These are phyloP conservation scores for Glomeris maerens DNA, from an alignment of 1,140 invertebrate genomes.

Conservation along the genomic window DNA sequence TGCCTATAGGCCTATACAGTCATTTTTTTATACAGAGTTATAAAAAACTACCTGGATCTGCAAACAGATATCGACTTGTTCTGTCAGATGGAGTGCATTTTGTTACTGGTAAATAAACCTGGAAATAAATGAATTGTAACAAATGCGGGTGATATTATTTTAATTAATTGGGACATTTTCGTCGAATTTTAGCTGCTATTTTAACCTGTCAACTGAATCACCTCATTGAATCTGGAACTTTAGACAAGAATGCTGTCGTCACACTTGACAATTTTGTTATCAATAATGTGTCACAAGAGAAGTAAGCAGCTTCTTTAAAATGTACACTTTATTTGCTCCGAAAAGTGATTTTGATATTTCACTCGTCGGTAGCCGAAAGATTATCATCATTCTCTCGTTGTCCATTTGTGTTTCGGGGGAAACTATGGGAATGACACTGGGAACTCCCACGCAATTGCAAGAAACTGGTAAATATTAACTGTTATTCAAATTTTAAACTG, in stretches of 20 bases:
- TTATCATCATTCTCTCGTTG: too few relatives aligned
- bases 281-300: slow-evolving; percentile 40
- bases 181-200: slow-evolving; percentile 50
- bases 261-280: slow-evolving; percentile 62
- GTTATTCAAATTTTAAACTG: too few relatives aligned
- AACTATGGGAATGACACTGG: neutral
- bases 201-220: slow-evolving; percentile 74
- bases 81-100: too few relatives aligned
- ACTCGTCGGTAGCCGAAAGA: neutral
- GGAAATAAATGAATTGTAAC: too few relatives aligned
- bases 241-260: slow-evolving; percentile 60
- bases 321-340: neutral
- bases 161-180: too few relatives aligned
- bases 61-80: too few relatives aligned
- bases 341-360: neutral
- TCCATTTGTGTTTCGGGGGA: too few relatives aligned
- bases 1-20: too few relatives aligned
- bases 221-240: slow-evolving; percentile 48
- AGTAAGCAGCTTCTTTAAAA: slow-evolving; percentile 17
- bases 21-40: too few relatives aligned
- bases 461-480: neutral
- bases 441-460: neutral
- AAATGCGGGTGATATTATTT: too few relatives aligned
- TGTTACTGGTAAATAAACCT: too few relatives aligned
- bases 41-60: too few relatives aligned